A percentile compares a stretch with the other conserved stretches of the same genome.
phyloP scores from a whole-genome alignment of 2,797 vertebrate species.

The Taenioides sp. region DNA sequence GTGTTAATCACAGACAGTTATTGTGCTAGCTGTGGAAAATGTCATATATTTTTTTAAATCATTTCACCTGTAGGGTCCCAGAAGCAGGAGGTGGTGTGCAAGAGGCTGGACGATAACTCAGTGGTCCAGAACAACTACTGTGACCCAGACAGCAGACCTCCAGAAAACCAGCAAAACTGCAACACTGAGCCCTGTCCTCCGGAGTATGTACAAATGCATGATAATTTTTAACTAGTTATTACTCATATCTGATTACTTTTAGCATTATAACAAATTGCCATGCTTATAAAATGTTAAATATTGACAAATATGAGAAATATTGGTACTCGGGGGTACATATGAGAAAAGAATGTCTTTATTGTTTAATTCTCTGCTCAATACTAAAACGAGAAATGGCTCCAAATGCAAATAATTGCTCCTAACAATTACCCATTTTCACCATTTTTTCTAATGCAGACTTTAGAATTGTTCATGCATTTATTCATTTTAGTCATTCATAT shows the following conservation, averaged over 20 bases:
- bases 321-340: not conserved
- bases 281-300: conserved; percentile 37
- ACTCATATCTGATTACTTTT: not conserved
- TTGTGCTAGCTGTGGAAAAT: conserved; percentile 43
- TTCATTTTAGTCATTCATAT: too few species aligned
- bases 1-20: conserved; percentile 56
- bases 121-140: conserved; percentile 97
- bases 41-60: conserved; percentile 11
- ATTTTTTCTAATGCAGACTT: too few species aligned
- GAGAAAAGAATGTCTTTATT: too few species aligned
- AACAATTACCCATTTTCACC: too few species aligned
- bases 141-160: conserved; percentile 90
- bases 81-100: conserved; percentile 95
- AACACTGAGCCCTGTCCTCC: conserved; percentile 94
- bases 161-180: conserved; percentile 93
- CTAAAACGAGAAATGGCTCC: too few species aligned
- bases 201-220: conserved; percentile 83
- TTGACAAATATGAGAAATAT: not conserved
- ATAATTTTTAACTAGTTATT: not conserved
- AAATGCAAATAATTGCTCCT: too few species aligned
- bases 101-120: conserved; percentile 92
- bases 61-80: conserved; percentile 80
- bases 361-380: too few species aligned
- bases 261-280: not conserved
- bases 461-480: too few species aligned